Base-by-base conservation (phyloP, 2,888 invertebrate species). In the Acanthosoma haemorrhoidale region DNA sequence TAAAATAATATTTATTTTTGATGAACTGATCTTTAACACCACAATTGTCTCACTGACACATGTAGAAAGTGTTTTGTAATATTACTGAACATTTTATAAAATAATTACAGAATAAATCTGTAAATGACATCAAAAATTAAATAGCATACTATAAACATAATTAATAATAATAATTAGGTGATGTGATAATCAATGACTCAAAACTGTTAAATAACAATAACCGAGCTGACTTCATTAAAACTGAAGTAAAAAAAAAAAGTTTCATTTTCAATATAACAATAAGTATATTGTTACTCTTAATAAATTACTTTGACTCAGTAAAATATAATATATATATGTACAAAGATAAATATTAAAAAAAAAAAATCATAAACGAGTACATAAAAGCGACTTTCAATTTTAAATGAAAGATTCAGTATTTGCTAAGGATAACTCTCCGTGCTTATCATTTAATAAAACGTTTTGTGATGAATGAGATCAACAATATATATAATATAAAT, bases 1-100 rank as follows among this genome's bases (percentile, higher is more conserved):
- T 61, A 61, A 61, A 61, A 61, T 61, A 61, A 61, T 25, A 32
- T 61, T 61, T 61, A 61, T 61, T 61, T 36, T 61, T 25, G 21
- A 36, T 61, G 31, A 60, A 21, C 18, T 36, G 8, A 36, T 61
- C 41, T 41, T 41, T 41, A 13, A 41, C 13, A 41, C 16, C 61
- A 61, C 38, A 61, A 61, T 61, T 36, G 61, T 61, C 61, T 61
- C 34, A 15, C 34, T 38, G 38, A n/a, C 38, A 61, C 38, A 61
- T 34, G 13, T 41, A 41, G 16, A 9, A 41, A 16, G 8, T 15
- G 41, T 41, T 38, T 43, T 21, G n/a, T 4, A 29, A 6, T 25
- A 25, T 18, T n/a, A 1, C n/a, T 43, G 25, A 9, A 25, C 9
- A 25, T 25, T 2, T n/a, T 51, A 51, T 5, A n/a, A 3, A 51